Evolutionary conservation across 2,888 invertebrate genomes (phyloP).

Genomic region (Ectemnius lituratus): DNA sequence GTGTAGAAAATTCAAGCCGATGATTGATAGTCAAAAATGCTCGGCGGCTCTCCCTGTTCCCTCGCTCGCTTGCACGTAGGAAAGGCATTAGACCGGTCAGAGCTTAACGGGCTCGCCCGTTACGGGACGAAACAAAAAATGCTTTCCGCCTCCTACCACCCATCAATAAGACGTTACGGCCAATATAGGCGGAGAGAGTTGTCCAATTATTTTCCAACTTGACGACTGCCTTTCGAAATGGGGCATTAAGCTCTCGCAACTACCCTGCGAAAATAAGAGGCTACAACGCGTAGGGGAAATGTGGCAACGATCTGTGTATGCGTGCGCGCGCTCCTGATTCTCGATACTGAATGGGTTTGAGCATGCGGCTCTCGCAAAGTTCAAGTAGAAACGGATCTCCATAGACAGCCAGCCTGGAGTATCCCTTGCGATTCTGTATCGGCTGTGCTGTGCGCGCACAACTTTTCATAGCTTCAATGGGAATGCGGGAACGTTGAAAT

Average conservation of each 20-base stretch:
- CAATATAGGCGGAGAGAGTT: constrained; percentile 41
- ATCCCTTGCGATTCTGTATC: no score
- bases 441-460: not conserved
- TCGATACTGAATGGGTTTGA: no score
- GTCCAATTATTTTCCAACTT: constrained; percentile 44
- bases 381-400: no score
- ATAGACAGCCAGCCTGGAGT: no score
- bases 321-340: no score
- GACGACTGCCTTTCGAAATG: not conserved
- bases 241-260: not conserved
- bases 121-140: constrained; percentile 41
- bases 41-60: constrained; percentile 20
- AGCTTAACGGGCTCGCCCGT: constrained; percentile 32
- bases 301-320: no score
- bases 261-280: no score
- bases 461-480: not conserved
- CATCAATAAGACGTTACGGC: constrained; percentile 57
- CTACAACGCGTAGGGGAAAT: no score
- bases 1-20: constrained; percentile 33
- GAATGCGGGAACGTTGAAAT: constrained; percentile 16
- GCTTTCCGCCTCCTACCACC: constrained; percentile 22
- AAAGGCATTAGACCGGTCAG: constrained; percentile 42
- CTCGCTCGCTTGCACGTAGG: constrained; percentile 21
- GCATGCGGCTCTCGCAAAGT: no score
- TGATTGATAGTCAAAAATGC: constrained; percentile 60